Conservation (phyloP, 1,140 invertebrate genomes). For the Aporrectodea caliginosa region DNA sequence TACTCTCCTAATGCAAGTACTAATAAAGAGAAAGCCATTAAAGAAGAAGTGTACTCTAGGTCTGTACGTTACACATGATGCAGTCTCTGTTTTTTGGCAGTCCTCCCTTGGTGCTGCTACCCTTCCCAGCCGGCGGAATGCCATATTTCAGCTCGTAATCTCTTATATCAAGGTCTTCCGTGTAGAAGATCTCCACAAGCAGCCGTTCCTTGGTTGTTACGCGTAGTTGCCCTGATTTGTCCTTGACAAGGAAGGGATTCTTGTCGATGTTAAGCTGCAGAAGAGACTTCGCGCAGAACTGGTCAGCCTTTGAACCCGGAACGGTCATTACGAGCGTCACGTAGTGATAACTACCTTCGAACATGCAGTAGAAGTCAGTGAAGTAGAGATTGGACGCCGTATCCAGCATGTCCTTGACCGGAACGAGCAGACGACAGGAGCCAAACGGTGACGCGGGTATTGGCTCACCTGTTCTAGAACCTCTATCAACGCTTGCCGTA, state of each 20-base stretch:
- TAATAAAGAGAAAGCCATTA: too few relatives aligned
- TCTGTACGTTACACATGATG: background rate
- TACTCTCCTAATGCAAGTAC: too few relatives aligned
- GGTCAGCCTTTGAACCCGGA: conserved; percentile 32
- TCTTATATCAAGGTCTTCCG: conserved; percentile 34
- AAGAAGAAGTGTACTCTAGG: too few relatives aligned
- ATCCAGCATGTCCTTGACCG: background rate
- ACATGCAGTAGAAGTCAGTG: conserved; percentile 40
- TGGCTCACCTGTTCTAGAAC: background rate
- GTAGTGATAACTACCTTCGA: conserved; percentile 35
- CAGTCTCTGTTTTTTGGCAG: background rate
- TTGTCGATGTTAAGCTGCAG: conserved; percentile 31
- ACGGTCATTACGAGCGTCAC: conserved; percentile 38
- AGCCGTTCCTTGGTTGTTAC: conserved; percentile 11
- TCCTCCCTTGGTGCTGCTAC: conserved; percentile 2
- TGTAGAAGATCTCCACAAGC: conserved; percentile 36
- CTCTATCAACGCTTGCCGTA: background rate
- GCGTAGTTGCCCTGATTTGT: background rate
- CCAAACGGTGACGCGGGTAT: conserved; percentile 5
- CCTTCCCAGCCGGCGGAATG: background rate
- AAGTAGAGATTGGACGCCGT: conserved; percentile 37
- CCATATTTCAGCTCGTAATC: background rate
- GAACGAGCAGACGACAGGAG: background rate
- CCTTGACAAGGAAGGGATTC: conserved; percentile 35
- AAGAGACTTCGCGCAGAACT: conserved; percentile 41